phyloP scores from a whole-genome alignment of 2,113 vertebrate species.

The Pongo pygmaeus region DNA sequence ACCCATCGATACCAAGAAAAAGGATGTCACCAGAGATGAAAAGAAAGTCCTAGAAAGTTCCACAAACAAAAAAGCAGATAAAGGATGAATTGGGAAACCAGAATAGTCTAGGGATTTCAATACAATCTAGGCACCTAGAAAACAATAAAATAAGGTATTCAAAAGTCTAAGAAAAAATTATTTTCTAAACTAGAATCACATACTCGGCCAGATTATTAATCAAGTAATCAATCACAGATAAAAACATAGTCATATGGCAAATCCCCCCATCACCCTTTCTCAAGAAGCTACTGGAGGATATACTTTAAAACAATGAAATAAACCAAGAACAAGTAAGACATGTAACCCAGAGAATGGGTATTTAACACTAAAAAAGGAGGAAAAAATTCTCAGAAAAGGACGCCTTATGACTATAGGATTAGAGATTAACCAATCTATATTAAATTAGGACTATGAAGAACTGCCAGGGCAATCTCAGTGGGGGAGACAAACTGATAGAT shows the following conservation, averaged over 20 bases:
- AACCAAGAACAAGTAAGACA: background rate
- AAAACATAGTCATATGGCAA: background rate
- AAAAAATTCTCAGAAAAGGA: background rate
- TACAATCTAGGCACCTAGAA: background rate
- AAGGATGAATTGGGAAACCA: background rate
- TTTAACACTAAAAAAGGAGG: background rate
- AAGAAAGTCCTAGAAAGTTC: background rate
- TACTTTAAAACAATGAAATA: background rate
- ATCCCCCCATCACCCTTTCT: background rate
- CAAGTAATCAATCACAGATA: background rate
- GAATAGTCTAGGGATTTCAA: background rate
- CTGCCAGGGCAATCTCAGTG: background rate
- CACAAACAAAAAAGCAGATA: background rate
- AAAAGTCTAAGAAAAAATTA: background rate
- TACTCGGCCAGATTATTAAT: background rate
- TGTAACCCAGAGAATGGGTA: background rate
- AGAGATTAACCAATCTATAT: background rate
- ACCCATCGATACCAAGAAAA: background rate
- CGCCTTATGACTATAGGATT: background rate
- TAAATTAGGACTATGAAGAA: background rate
- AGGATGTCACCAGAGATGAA: background rate
- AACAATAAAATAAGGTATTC: background rate
- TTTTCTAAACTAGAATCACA: background rate
- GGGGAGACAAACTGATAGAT: background rate
- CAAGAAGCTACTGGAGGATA: background rate